Conservation (phyloP, 2,113 vertebrate genomes). For the Eurystomus gularis region DNA sequence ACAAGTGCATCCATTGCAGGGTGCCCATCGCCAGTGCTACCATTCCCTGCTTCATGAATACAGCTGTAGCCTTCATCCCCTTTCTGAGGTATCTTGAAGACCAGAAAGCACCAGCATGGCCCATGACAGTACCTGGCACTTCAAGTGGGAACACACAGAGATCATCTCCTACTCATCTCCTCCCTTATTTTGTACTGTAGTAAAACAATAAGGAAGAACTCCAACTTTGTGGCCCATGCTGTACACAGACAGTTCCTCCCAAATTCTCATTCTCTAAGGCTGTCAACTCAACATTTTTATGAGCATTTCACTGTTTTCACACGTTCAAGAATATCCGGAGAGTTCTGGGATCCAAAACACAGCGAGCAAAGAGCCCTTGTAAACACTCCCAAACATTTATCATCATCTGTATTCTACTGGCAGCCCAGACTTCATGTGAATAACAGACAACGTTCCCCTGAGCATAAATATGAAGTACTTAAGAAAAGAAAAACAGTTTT, state of each 20-base stretch:
- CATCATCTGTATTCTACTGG: background rate
- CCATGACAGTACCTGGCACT: background rate
- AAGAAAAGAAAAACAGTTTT: background rate
- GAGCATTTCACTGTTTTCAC: background rate
- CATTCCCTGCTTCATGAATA: too few relatives aligned
- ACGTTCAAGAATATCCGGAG: background rate
- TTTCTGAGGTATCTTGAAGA: background rate
- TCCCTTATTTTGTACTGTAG: background rate
- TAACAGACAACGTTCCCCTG: background rate
- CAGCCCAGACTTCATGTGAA: background rate
- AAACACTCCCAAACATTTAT: background rate
- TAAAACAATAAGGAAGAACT: background rate
- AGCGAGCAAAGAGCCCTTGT: background rate
- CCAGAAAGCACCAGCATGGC: background rate
- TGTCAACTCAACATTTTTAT: background rate
- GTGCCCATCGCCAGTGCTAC: background rate
- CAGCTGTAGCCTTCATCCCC: background rate
- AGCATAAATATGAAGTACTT: background rate
- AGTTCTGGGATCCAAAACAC: background rate
- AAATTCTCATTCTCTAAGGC: background rate
- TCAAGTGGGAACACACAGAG: background rate
- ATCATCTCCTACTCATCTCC: accelerated
- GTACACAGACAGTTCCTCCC: background rate
- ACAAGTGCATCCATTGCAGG: accelerated
- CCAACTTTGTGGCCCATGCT: background rate